Evolutionary conservation across 2,797 vertebrate species (phyloP).

Genomic region (Tragopan temminckii): DNA sequence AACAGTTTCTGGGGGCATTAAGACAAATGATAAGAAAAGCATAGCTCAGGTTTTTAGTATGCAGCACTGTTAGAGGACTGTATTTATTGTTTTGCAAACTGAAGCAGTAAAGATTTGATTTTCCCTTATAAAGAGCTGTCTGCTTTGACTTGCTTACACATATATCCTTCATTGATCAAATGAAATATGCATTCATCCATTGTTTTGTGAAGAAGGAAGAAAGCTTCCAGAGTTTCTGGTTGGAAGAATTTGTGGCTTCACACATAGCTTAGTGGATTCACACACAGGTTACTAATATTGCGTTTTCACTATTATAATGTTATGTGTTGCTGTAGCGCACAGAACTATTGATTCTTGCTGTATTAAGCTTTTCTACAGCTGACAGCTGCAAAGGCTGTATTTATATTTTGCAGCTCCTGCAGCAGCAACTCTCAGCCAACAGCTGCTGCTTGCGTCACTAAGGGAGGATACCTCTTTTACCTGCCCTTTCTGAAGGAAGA

Average conservation of each 20-base stretch:
- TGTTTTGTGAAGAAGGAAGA: neutral
- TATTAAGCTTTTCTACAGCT: neutral
- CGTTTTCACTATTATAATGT: neutral
- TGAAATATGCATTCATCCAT: neutral
- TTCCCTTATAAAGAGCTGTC: neutral
- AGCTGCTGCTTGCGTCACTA: neutral
- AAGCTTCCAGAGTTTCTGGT: neutral
- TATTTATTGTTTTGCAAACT: slow-evolving; percentile 44
- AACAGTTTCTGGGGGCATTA: slow-evolving; percentile 21
- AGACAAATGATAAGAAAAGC: slow-evolving; percentile 23
- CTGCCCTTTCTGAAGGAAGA: rapidly evolving
- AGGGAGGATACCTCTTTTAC: neutral
- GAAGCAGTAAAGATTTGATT: neutral
- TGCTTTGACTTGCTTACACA: neutral
- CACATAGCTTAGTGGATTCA: neutral
- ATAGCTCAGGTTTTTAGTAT: neutral
- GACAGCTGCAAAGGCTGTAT: neutral
- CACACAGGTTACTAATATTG: neutral
- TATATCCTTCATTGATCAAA: neutral
- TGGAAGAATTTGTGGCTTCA: neutral
- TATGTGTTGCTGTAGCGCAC: neutral
- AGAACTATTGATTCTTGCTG: neutral
- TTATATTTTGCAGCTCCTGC: neutral
- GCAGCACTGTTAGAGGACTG: neutral
- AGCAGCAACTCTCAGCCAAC: neutral